Evolutionary conservation across 2,797 vertebrate species (phyloP).

Genomic region (Brachyrhaphis roseni): DNA sequence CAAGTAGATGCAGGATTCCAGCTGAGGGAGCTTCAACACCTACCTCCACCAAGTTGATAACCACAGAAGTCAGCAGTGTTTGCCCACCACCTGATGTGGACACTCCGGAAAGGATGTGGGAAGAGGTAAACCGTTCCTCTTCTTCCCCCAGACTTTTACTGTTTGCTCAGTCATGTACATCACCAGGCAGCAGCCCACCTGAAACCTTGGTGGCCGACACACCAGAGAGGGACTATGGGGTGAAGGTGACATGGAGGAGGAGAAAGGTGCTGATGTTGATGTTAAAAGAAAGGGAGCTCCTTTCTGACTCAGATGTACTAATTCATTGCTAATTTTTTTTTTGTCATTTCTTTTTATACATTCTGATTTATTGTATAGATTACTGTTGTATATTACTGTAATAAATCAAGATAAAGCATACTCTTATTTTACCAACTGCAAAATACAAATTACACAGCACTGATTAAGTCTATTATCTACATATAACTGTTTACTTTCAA

Average conservation of each 20-base stretch:
- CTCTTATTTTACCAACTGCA: background rate
- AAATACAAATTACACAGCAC: conserved; percentile 2
- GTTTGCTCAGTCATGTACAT: conserved; percentile 48
- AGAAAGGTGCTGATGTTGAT: conserved; percentile 79
- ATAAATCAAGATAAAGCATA: background rate
- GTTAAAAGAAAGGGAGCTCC: conserved; percentile 79
- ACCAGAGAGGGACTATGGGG: conserved; percentile 87
- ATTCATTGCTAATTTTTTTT: conserved; percentile 67
- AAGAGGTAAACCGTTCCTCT: conserved; percentile 10
- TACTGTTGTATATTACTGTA: background rate
- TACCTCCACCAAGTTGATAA: conserved; percentile 9
- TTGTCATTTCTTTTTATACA: background rate
- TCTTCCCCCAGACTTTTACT: conserved; percentile 34
- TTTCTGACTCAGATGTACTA: conserved; percentile 76
- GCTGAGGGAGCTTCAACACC: conserved; percentile 33
- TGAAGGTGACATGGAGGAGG: conserved; percentile 90
- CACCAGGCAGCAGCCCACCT: conserved; percentile 39
- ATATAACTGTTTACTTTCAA: background rate
- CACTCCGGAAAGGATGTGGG: conserved; percentile 64
- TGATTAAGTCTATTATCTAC: background rate
- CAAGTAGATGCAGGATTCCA: conserved; percentile 19
- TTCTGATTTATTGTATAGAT: background rate
- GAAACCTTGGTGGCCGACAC: conserved; percentile 85
- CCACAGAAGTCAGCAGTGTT: conserved; percentile 27
- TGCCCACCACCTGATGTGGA: conserved; percentile 64